These are phyloP conservation scores for Mormyrus iriodes DNA, from an alignment of 2,113 vertebrate genomes.

Conservation along the genomic window DNA sequence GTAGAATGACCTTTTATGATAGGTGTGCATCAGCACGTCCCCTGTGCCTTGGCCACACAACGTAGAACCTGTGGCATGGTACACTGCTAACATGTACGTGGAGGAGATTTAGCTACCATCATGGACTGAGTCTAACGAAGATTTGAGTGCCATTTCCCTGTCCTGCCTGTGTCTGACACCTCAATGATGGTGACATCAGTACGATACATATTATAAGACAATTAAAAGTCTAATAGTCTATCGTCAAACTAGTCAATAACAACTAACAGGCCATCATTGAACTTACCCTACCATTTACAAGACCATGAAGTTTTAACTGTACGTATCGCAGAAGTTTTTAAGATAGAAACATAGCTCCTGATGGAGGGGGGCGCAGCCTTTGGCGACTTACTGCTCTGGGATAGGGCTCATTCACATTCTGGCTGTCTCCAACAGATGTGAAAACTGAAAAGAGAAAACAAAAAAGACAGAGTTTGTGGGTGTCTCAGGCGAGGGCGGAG, in stretches of 20 bases:
- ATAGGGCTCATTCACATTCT: background rate
- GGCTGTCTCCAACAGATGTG: background rate
- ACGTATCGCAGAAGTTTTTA: background rate
- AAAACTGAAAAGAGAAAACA: conserved; percentile 3
- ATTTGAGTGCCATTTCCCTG: background rate
- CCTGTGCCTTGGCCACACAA: background rate
- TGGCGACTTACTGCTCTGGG: conserved; percentile 19
- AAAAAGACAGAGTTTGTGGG: background rate
- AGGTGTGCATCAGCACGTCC: background rate
- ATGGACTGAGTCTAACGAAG: background rate
- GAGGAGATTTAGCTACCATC: background rate
- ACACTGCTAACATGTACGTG: background rate
- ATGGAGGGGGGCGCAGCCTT: background rate
- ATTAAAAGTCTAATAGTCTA: background rate
- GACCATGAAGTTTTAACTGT: background rate
- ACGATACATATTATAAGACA: background rate
- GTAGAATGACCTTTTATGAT: background rate
- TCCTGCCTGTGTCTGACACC: background rate
- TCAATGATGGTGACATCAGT: background rate
- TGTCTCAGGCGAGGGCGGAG: background rate
- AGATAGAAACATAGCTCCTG: background rate
- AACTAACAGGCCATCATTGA: background rate
- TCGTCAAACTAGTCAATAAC: background rate
- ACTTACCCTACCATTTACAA: background rate
- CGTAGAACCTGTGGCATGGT: background rate